Conservation (phyloP, 2,888 invertebrate species). For the Anaspis maculata region DNA sequence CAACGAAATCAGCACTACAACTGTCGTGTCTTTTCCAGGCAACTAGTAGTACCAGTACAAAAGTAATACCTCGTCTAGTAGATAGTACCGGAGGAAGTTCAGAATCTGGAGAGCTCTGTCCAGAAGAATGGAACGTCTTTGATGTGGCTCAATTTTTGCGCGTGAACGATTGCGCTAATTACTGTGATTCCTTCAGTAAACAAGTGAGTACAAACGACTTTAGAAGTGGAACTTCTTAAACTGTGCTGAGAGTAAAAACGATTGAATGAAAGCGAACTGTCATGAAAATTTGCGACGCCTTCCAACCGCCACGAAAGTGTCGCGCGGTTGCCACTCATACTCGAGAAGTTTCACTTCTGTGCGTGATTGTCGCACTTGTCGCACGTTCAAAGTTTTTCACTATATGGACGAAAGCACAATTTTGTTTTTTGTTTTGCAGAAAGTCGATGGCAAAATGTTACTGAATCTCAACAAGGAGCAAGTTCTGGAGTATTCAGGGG, state of each 20-base stretch:
- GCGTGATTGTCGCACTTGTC: too few species aligned
- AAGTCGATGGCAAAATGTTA: conserved; percentile 74
- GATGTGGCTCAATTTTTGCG: conserved; percentile 87
- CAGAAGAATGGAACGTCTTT: conserved; percentile 69
- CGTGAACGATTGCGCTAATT: conserved; percentile 74
- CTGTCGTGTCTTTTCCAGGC: conserved; percentile 27
- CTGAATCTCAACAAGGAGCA: conserved; percentile 80
- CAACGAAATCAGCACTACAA: neutral
- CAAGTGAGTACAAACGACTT: conserved; percentile 32
- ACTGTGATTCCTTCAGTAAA: conserved; percentile 58
- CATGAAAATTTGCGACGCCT: too few species aligned
- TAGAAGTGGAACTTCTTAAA: too few species aligned
- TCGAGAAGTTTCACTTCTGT: too few species aligned
- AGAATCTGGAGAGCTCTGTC: conserved; percentile 49
- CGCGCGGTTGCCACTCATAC: too few species aligned
- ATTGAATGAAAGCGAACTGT: too few species aligned
- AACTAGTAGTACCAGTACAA: conserved; percentile 41
- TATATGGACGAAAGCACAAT: neutral
- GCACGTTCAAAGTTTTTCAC: neutral
- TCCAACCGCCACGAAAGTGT: too few species aligned
- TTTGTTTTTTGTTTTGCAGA: conserved; percentile 41
- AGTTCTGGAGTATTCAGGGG: conserved; percentile 79
- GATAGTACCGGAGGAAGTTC: conserved; percentile 48
- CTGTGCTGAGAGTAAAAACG: too few species aligned
- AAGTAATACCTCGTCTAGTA: conserved; percentile 57